These are phyloP conservation scores for Bombus superbus DNA, from an alignment of 1,140 invertebrate genomes.

Conservation along the genomic window DNA sequence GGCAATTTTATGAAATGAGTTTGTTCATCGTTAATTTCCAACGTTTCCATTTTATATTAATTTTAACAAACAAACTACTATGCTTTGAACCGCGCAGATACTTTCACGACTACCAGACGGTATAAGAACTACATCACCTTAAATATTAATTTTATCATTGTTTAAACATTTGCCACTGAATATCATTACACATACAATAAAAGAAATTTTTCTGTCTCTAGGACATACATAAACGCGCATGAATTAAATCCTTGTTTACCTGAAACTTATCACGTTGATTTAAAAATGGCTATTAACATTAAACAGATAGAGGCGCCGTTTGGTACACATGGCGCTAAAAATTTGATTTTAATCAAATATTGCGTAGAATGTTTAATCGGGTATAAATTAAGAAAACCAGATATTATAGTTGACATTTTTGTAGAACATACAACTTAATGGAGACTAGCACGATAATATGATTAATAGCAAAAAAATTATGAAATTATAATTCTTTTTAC, in stretches of 20 bases:
- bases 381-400: neutral
- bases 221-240: neutral
- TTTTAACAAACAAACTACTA: neutral
- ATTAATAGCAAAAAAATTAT: no score
- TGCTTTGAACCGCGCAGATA: neutral
- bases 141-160: slow-evolving; percentile 38
- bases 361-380: neutral
- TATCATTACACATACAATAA: neutral
- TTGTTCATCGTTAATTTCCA: slow-evolving; percentile 69
- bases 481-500: neutral
- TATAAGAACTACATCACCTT: slow-evolving; percentile 33
- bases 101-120: slow-evolving; percentile 27
- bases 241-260: slow-evolving; percentile 25
- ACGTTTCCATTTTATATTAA: slow-evolving; percentile 59
- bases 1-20: slow-evolving; percentile 82
- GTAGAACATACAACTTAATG: neutral
- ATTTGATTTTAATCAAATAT: neutral
- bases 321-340: neutral
- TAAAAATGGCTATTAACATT: slow-evolving; percentile 32
- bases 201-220: neutral
- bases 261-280: slow-evolving; percentile 31
- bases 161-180: slow-evolving; percentile 22
- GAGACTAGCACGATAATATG: neutral
- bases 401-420: neutral
- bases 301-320: neutral